Percentiles rank a stretch among this genome's conserved stretches.
Evolutionary conservation across 2,113 vertebrate species (phyloP).

Genomic region (Nettapus auritus): DNA sequence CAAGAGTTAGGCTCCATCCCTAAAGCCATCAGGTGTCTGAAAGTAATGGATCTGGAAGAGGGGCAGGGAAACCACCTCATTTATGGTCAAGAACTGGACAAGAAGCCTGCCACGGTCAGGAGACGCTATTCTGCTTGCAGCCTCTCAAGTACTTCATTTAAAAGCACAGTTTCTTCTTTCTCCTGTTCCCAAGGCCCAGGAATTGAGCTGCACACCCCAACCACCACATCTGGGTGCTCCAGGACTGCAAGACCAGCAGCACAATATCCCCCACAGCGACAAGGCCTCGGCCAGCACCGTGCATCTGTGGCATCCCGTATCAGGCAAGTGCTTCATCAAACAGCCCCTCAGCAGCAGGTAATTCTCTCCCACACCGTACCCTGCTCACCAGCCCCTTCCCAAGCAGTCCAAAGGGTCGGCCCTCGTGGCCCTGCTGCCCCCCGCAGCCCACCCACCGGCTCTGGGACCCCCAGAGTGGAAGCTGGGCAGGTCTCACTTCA

Average conservation of each 20-base stretch:
- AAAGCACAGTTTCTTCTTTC: neutral
- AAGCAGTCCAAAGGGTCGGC: neutral
- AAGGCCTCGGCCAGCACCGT: neutral
- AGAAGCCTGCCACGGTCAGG: neutral
- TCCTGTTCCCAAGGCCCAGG: neutral
- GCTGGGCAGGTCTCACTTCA: neutral
- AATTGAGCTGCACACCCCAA: neutral
- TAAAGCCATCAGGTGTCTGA: neutral
- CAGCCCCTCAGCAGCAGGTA: neutral
- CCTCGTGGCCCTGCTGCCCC: neutral
- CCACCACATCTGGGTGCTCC: neutral
- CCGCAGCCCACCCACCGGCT: neutral
- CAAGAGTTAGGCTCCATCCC: neutral
- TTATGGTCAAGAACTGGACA: neutral
- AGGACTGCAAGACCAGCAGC: neutral
- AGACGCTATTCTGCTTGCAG: neutral
- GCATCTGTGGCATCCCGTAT: accelerated
- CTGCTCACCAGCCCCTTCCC: neutral
- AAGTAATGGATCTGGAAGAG: neutral
- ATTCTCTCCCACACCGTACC: neutral
- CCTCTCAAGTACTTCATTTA: neutral
- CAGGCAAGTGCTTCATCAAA: neutral
- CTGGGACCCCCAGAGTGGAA: neutral
- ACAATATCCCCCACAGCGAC: neutral
- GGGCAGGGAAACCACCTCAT: neutral